phyloP scores from a whole-genome alignment of 2,797 vertebrate species.

The Crenuchus spilurus region DNA sequence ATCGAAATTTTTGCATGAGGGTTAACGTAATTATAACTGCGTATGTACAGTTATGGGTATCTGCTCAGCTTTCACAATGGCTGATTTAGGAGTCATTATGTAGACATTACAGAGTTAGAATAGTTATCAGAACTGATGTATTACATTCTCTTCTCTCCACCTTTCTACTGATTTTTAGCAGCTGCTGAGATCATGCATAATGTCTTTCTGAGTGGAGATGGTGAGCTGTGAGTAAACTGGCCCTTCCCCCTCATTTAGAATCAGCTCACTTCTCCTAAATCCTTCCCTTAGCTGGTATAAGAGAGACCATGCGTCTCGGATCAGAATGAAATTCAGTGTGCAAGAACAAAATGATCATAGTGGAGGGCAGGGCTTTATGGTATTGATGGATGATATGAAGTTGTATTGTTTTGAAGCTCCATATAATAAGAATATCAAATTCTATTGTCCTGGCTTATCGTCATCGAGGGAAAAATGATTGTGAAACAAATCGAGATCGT shows the following conservation, averaged over 20 bases:
- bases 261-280: not conserved
- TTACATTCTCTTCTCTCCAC: not conserved
- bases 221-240: not conserved
- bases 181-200: not conserved
- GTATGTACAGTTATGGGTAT: not conserved
- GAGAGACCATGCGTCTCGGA: not conserved
- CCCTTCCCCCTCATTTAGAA: not conserved
- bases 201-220: not conserved
- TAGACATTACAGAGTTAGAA: not conserved
- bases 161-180: not conserved
- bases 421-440: too few relatives aligned
- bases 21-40: too few relatives aligned
- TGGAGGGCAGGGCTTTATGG: too few relatives aligned
- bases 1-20: too few relatives aligned
- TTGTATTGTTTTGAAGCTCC: too few relatives aligned
- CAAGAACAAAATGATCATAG: too few relatives aligned
- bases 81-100: not conserved
- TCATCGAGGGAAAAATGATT: too few relatives aligned
- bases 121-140: not conserved
- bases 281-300: not conserved
- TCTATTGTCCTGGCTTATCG: too few relatives aligned
- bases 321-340: conserved; percentile 8
- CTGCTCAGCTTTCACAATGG: not conserved
- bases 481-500: too few relatives aligned
- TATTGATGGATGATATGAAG: too few relatives aligned